These are phyloP conservation scores for Gulo gulo DNA, from an alignment of 2,113 vertebrate genomes.

Conservation along the genomic window DNA sequence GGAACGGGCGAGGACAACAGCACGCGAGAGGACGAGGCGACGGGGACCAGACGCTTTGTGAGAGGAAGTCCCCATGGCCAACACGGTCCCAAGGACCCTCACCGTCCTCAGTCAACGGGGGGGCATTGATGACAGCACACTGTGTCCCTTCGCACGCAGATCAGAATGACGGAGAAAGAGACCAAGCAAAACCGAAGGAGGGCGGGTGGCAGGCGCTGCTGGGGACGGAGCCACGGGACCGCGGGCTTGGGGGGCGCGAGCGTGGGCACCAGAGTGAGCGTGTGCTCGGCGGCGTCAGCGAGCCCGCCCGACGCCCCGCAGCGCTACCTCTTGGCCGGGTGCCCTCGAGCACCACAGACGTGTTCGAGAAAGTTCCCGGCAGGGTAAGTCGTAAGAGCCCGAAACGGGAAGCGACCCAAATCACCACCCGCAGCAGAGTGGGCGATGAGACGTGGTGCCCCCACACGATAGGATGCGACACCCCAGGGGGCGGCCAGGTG, in stretches of 20 bases:
- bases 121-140: neutral
- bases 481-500: neutral
- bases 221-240: rapidly evolving
- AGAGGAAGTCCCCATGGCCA: neutral
- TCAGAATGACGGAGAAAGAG: neutral
- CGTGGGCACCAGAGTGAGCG: rapidly evolving
- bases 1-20: neutral
- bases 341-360: rapidly evolving
- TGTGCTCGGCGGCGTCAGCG: neutral
- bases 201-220: rapidly evolving
- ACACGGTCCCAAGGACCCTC: neutral
- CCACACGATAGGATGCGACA: neutral
- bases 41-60: neutral
- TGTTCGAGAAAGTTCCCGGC: rapidly evolving
- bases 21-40: neutral
- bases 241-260: rapidly evolving
- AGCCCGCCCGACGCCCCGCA: rapidly evolving
- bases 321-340: too few species aligned
- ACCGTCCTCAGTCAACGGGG: neutral
- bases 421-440: rapidly evolving
- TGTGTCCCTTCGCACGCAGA: neutral
- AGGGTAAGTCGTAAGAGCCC: neutral
- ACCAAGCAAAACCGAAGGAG: too few species aligned
- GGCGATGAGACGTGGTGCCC: too few species aligned
- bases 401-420: too few species aligned